Evolutionary conservation across 2,797 vertebrate species (phyloP).

Genomic region (Clarias platycephalus): DNA sequence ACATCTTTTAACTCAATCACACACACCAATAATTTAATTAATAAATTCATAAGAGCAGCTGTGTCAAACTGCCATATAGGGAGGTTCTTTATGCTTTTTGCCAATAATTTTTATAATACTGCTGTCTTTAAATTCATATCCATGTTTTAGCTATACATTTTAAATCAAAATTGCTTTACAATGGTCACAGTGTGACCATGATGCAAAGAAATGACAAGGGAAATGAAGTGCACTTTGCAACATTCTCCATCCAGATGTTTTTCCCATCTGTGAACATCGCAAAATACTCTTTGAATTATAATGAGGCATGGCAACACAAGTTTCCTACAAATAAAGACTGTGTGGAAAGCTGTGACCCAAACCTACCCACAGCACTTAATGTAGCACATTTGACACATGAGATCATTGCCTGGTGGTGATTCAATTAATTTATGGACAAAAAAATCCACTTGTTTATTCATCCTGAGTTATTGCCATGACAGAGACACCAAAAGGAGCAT

Average conservation of each 20-base stretch:
- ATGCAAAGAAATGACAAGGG: background rate
- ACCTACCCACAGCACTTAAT: background rate
- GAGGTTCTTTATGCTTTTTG: constrained; percentile 29
- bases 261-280: constrained; percentile 27
- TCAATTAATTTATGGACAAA: constrained; percentile 7
- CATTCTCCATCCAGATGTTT: constrained; percentile 36
- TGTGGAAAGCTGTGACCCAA: background rate
- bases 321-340: background rate
- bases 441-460: background rate
- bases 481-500: constrained; percentile 66
- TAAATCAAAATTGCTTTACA: constrained; percentile 30
- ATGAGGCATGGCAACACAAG: constrained; percentile 2
- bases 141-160: constrained; percentile 18
- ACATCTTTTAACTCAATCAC: constrained; percentile 36
- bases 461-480: constrained; percentile 53
- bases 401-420: background rate
- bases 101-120: constrained; percentile 24
- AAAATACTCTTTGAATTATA: constrained; percentile 26
- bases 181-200: constrained; percentile 9
- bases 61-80: constrained; percentile 15
- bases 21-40: constrained; percentile 39
- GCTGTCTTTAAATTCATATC: constrained; percentile 2
- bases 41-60: constrained; percentile 50
- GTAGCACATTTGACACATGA: background rate
- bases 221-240: constrained; percentile 28